Base-by-base conservation (phyloP, 2,888 invertebrate species). In the Athalia rosae region DNA sequence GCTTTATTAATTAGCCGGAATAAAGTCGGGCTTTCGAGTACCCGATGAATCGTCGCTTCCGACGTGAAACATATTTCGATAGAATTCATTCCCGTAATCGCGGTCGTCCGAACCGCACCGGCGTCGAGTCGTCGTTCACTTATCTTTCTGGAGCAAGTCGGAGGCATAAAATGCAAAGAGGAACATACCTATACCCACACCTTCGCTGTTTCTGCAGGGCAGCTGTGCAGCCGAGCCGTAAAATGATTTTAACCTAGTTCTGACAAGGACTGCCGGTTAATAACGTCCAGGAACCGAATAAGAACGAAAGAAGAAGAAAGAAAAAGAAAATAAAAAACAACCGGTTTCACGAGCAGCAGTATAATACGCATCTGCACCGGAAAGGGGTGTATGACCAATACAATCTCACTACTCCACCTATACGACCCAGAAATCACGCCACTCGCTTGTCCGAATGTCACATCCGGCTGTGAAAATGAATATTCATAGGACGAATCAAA, bases 231-330 rank as follows among this genome's bases (percentile, higher is more conserved):
- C 71, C 58, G 43, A 71, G 71, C 56, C 71, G 71, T 71, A 58
- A 71, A 71, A 71, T 56, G 5, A 71, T 71, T 56, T 58, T 71
- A 71, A 71, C 71, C 71, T 45, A 71, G 71, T 71, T 71, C 50
- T 45, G 11, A 61, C 61, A 61, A 61, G 61, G 61, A 61, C 61
- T 11, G n/a, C n/a, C 8, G 4, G 58, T 71, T 71, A 71, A 45
- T 45, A 71, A 71, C 58, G 50, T 71, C 71, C 45, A 58, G 71
- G 13, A 58, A 43, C 43, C 71, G 56, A 13, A 45, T 28, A 28
- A 28, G 28, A 28, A 28, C 28, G 28, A 28, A 28, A 28, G 28
- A 28, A 28, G 28, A 28, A 28, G 28, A 28, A 28, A 2, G 28
- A 28, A n/a, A n/a, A n/a, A n/a, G n/a, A n/a, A 28, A 28, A 28